phyloP scores from a whole-genome alignment of 2,797 vertebrate species.

The Acridotheres tristis region DNA sequence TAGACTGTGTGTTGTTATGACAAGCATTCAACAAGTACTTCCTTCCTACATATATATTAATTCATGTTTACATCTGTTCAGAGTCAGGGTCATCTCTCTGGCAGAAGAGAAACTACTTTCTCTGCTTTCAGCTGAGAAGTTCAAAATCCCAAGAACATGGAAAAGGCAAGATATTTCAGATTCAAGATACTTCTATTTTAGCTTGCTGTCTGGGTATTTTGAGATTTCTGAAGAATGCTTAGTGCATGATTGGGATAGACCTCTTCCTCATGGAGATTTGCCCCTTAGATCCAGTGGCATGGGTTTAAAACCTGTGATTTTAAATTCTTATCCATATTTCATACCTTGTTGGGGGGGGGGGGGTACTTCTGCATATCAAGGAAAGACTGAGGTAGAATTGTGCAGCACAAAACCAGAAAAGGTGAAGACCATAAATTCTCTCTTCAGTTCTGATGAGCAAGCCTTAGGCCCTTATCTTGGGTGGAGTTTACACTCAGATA shows the following conservation, averaged over 20 bases:
- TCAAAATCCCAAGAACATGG: neutral
- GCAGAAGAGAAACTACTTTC: neutral
- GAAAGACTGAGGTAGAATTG: neutral
- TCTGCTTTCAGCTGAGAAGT: neutral
- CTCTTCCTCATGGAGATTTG: neutral
- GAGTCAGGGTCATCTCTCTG: neutral
- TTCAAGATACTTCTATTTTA: neutral
- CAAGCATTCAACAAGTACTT: neutral
- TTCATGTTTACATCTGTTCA: neutral
- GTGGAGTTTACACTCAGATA: constrained; percentile 10
- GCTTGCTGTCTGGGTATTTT: neutral
- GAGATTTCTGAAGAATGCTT: neutral
- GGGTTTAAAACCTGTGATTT: neutral
- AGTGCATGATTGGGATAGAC: neutral
- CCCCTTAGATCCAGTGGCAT: neutral
- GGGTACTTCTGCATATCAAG: neutral
- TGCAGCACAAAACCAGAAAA: neutral
- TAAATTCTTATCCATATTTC: neutral
- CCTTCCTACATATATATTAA: neutral
- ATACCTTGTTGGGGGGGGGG: neutral
- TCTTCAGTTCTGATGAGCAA: neutral
- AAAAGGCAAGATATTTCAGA: neutral
- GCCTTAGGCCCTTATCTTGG: neutral
- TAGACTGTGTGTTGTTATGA: neutral
- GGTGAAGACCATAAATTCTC: neutral